Conservation (phyloP, 1,140 invertebrate species). For the Drosophila busckii region DNA sequence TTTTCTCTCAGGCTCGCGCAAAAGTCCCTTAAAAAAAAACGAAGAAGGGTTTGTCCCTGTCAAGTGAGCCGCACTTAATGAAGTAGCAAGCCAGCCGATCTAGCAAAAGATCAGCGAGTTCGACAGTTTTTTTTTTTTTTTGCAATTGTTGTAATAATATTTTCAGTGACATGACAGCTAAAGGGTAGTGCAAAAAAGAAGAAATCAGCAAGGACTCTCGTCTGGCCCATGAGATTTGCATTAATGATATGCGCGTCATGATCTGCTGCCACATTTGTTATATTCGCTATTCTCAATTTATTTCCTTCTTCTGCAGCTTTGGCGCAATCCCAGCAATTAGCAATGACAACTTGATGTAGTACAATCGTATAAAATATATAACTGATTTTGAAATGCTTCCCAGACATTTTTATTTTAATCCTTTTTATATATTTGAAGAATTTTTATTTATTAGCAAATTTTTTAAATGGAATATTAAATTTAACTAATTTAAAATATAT, state of each 20-base stretch:
- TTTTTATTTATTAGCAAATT: no score
- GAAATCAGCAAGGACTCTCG: not conserved
- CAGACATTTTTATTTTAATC: no score
- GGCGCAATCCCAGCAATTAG: conserved; percentile 37
- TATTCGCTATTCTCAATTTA: conserved; percentile 1
- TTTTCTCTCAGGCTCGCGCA: conserved; percentile 40
- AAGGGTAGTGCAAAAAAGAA: conserved; percentile 35
- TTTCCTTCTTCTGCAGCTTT: not conserved
- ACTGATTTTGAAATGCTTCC: no score
- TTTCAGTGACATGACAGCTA: conserved; percentile 62
- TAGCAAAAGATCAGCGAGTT: conserved; percentile 2
- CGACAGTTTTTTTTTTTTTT: no score
- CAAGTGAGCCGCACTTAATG: conserved; percentile 75
- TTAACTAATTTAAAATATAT: no score
- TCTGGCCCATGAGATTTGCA: conserved; percentile 61
- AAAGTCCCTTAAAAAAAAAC: conserved; percentile 13
- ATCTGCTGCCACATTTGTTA: conserved; percentile 61
- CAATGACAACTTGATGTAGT: no score
- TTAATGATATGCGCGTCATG: conserved; percentile 66
- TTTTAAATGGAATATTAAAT: no score
- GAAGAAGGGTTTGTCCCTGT: conserved; percentile 36
- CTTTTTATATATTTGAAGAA: no score
- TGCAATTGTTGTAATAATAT: conserved; percentile 70
- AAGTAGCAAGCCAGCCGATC: conserved; percentile 25
- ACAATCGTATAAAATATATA: no score